A percentile compares a stretch with the other conserved stretches of the same genome.
Evolutionary conservation across 2,888 invertebrate species (phyloP).

Genomic region (Platerodrilus igneus): DNA sequence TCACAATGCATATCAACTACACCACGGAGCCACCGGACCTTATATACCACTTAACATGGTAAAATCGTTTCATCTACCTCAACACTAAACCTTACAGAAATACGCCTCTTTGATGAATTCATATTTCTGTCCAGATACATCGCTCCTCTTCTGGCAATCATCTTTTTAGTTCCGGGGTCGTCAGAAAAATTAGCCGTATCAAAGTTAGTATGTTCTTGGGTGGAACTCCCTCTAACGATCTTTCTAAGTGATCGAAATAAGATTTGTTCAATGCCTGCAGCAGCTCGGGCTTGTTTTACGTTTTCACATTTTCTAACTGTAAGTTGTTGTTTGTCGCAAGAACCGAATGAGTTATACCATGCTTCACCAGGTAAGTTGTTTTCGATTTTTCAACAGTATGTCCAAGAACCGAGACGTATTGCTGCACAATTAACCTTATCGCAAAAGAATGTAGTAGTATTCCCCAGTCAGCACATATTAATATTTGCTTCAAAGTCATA

Average conservation of each 20-base stretch:
- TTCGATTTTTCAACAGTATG: background rate
- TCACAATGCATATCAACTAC: too few relatives aligned
- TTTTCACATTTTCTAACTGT: constrained; percentile 6
- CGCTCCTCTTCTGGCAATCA: background rate
- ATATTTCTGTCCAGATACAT: background rate
- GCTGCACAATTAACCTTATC: too few relatives aligned
- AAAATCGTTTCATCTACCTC: constrained; percentile 25
- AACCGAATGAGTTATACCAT: constrained; percentile 1
- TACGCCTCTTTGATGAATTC: constrained; percentile 5
- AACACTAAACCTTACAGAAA: constrained; percentile 2
- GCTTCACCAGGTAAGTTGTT: constrained; percentile 6
- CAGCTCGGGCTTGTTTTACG: constrained; percentile 3
- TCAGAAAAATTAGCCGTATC: constrained; percentile 3
- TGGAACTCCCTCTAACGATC: too few relatives aligned
- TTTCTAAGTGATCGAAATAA: constrained; percentile 7
- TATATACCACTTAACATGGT: constrained; percentile 25
- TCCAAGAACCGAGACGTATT: background rate
- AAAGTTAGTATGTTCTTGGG: background rate
- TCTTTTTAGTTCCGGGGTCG: constrained; percentile 1
- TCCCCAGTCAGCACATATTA: too few relatives aligned
- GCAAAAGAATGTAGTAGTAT: too few relatives aligned
- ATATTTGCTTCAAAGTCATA: too few relatives aligned
- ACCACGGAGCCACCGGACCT: too few relatives aligned
- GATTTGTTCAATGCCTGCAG: background rate
- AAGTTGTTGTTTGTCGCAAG: constrained; percentile 4